Base-by-base conservation (phyloP, 1,140 invertebrate species). In the Drosophila santomea region DNA sequence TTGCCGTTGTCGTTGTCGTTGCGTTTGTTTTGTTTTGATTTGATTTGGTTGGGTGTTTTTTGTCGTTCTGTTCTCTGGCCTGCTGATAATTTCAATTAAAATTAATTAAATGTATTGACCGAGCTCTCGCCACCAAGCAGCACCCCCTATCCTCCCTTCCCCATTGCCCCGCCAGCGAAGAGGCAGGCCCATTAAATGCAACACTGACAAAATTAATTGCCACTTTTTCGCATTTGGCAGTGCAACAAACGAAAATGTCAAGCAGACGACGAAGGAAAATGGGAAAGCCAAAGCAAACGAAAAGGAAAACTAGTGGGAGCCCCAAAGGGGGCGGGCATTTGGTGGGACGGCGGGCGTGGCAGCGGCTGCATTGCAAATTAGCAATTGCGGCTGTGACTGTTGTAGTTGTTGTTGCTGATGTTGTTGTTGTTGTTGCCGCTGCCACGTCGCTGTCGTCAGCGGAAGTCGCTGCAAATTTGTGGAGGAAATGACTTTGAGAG, bases 151-250 rank as follows among this genome's bases (percentile, higher is more conserved):
- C 14, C 28, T 14, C 23, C 17, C 14, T 3, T 11, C 32, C 51
- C 38, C 8, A 12, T n/a, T 12, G 0, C 14, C 2, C 10, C 11
- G 28, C 20, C 17, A 8, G 36, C 38, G 25, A 28, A 43, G 38
- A n/a, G 50, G 71, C 77, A 64, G 79, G 76, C 73, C 83, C 83
- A 86, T 86, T 86, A 86, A 86, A 86, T 86, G 83, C 83, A 86
- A 86, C 83, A 86, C 83, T 86, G 79, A 88, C 83, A 86, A 86
- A 86, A 86, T 86, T 86, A 86, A 86, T 86, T 86, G 83, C 83
- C 83, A 83, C 75, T 88, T 88, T 86, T 86, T 86, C 83, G 75
- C 79, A 88, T 88, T 86, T 86, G 83, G 83, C 83, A 86, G 83
- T 61, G 83, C 83, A 79, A 86, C 83, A 88, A 86, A 86, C 83